Evolutionary conservation across 2,888 invertebrate species (phyloP).

Genomic region (Smittia sp.): DNA sequence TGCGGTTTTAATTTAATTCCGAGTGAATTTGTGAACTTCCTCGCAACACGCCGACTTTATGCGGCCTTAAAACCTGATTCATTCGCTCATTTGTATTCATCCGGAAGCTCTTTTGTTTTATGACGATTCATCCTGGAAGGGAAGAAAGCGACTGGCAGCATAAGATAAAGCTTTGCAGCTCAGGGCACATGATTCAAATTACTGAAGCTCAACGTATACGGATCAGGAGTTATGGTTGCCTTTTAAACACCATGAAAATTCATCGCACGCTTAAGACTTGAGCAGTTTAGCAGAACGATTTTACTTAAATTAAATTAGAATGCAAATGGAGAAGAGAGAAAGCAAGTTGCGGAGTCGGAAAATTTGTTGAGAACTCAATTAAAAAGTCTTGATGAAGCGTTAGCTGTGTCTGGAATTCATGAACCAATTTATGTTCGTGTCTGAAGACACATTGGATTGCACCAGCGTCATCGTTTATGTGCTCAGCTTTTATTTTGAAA

Average conservation of each 20-base stretch:
- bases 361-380: no score
- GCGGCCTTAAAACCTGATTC: background rate
- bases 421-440: no score
- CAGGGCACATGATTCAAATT: slow-evolving; percentile 15
- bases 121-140: background rate
- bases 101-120: background rate
- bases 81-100: slow-evolving; percentile 2
- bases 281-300: background rate
- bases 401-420: no score
- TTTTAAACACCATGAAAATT: slow-evolving; percentile 15
- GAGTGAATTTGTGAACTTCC: no score
- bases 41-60: background rate
- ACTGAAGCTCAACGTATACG: background rate
- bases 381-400: no score
- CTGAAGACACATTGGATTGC: no score
- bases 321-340: no score
- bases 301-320: background rate
- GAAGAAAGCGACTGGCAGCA: background rate
- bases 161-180: background rate
- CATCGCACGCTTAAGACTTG: background rate
- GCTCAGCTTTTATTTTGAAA: no score
- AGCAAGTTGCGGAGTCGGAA: no score
- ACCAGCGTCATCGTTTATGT: no score
- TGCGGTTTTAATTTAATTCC: no score
- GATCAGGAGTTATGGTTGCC: background rate